These are phyloP conservation scores for Campylomormyrus numenius DNA, from an alignment of 2,113 vertebrate species.

Conservation along the genomic window DNA sequence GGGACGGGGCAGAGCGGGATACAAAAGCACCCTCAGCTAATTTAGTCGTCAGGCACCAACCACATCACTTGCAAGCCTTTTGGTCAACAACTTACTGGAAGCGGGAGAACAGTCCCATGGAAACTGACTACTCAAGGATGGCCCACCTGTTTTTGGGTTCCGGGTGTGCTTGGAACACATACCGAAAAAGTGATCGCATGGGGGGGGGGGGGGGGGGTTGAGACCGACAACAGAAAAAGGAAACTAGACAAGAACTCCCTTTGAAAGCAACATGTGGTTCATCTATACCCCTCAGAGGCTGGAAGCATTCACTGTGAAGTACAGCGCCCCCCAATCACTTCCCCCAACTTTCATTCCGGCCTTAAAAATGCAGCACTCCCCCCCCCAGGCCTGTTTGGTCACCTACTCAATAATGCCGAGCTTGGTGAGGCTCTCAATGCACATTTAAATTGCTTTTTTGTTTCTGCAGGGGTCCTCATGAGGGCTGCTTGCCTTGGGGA, in stretches of 20 bases:
- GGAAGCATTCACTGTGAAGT: constrained; percentile 31
- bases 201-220: too few species aligned
- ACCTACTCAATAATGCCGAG: constrained; percentile 26
- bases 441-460: constrained; percentile 58
- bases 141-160: constrained; percentile 54
- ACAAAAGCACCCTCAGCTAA: background rate
- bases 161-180: constrained; percentile 47
- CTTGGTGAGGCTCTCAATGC: constrained; percentile 43
- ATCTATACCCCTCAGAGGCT: constrained; percentile 42
- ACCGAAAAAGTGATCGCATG: constrained; percentile 27
- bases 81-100: constrained; percentile 66
- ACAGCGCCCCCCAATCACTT: constrained; percentile 7
- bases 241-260: constrained; percentile 30
- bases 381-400: constrained; percentile 30
- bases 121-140: background rate
- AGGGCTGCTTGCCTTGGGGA: constrained; percentile 52
- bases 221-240: background rate
- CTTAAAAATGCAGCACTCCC: constrained; percentile 6
- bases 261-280: constrained; percentile 58
- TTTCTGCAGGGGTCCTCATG: constrained; percentile 45
- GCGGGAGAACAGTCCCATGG: constrained; percentile 61
- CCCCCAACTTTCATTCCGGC: constrained; percentile 29
- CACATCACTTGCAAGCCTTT: constrained; percentile 80
- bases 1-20: background rate
- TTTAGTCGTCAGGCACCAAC: constrained; percentile 79